Percentiles rank a stretch among this genome's conserved stretches.
Conservation (phyloP, 2,113 vertebrate genomes). For the Xenus cinereus region DNA sequence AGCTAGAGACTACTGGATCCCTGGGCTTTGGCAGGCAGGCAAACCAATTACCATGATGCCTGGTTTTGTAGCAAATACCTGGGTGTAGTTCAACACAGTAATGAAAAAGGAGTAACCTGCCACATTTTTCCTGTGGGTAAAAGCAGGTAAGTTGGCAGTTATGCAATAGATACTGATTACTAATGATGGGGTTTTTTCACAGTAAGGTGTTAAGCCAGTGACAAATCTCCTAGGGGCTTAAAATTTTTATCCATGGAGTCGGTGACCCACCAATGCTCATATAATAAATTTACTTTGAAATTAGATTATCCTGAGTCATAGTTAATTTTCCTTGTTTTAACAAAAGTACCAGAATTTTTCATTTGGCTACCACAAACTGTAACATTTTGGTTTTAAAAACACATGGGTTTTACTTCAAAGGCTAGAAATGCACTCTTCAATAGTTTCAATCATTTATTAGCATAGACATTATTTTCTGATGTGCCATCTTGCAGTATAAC, state of each 20-base stretch:
- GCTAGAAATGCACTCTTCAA: not conserved
- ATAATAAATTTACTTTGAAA: not conserved
- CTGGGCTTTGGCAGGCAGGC: not conserved
- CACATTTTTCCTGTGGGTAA: not conserved
- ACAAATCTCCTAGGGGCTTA: not conserved
- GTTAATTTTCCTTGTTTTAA: not conserved
- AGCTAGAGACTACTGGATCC: not conserved
- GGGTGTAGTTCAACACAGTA: not conserved
- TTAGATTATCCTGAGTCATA: not conserved
- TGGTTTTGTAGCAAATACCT: not conserved
- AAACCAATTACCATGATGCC: not conserved
- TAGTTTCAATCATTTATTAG: not conserved
- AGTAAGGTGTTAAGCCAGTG: not conserved
- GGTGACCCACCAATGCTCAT: not conserved
- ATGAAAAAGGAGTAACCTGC: not conserved
- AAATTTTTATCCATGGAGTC: not conserved
- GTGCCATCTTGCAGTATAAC: not conserved
- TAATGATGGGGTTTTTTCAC: not conserved
- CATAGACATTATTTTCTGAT: not conserved
- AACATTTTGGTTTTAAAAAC: not conserved
- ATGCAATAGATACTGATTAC: fast-evolving
- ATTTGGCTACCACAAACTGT: not conserved
- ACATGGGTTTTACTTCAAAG: not conserved
- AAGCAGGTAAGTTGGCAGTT: not conserved
- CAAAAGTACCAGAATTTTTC: not conserved